Conservation (phyloP, 2,888 invertebrate genomes). For the Synergus laeviventris region DNA sequence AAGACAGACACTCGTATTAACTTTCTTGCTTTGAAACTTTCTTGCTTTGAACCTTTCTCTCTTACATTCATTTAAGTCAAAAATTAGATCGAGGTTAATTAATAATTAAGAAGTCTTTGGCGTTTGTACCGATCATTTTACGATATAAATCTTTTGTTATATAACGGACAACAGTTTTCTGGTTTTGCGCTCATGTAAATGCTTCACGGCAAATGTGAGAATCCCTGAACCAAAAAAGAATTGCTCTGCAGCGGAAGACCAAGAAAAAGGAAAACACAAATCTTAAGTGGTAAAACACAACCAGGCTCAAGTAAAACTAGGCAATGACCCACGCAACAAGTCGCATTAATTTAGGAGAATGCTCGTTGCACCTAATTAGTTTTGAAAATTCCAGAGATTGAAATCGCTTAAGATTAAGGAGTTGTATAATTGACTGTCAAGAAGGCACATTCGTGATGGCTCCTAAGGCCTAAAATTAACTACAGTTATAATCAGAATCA, state of each 20-base stretch:
- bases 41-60: neutral
- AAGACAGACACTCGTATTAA: slow-evolving; percentile 2
- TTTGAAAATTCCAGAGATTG: slow-evolving; percentile 4
- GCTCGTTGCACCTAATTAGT: slow-evolving; percentile 24
- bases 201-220: slow-evolving; percentile 37
- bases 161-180: slow-evolving; percentile 15
- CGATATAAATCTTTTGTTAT: slow-evolving; percentile 34
- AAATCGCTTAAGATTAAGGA: neutral
- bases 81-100: slow-evolving; percentile 51
- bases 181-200: slow-evolving; percentile 5
- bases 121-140: slow-evolving; percentile 70
- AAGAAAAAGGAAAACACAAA: slow-evolving; percentile 4
- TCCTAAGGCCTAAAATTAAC: slow-evolving; percentile 1
- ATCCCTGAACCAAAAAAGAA: slow-evolving; percentile 11
- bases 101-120: slow-evolving; percentile 72
- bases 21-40: neutral
- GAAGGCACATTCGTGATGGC: slow-evolving; percentile 41
- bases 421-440: slow-evolving; percentile 24
- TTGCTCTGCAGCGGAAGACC: slow-evolving; percentile 28
- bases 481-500: slow-evolving; percentile 1
- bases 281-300: slow-evolving; percentile 14
- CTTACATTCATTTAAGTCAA: neutral
- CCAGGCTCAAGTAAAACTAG: slow-evolving; percentile 5
- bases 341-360: slow-evolving; percentile 13
- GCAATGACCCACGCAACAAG: slow-evolving; percentile 19